Conservation (phyloP, 1,140 invertebrate genomes). For the Eriocheir sinensis region DNA sequence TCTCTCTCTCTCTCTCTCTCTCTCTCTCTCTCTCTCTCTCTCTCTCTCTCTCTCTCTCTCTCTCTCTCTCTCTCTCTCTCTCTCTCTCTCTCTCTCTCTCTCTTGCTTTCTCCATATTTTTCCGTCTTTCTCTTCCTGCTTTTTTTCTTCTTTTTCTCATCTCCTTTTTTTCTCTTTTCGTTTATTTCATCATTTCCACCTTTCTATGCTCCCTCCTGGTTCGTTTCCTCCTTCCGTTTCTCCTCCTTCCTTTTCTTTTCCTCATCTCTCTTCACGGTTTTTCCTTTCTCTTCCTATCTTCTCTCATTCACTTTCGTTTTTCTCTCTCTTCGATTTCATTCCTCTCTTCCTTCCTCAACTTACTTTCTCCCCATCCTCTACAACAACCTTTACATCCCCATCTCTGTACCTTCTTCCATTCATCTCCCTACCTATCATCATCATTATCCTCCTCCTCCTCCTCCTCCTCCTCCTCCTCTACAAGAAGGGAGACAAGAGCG, state of each 20-base stretch:
- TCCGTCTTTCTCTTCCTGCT: not conserved
- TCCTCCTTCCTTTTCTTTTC: not conserved
- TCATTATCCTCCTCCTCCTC: no score
- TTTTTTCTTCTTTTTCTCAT: not conserved
- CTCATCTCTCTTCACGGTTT: not conserved
- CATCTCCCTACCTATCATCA: no score
- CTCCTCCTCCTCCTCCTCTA: no score
- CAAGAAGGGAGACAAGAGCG: no score
- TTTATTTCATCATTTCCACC: not conserved
- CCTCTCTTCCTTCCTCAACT: no score
- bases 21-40: not conserved
- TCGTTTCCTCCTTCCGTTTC: no score
- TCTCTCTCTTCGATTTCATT: no score
- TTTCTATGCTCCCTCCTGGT: no score
- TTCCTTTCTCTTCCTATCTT: not conserved
- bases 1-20: not conserved
- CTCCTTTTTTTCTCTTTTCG: not conserved
- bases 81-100: constrained; percentile 15
- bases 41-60: constrained; percentile 36
- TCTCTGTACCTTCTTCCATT: no score
- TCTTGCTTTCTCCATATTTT: not conserved
- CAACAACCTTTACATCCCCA: no score
- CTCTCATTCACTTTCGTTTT: no score
- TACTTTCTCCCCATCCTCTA: no score
- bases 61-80: not conserved